These are phyloP conservation scores for Polydrusus cervinus DNA, from an alignment of 2,888 invertebrate genomes.

Conservation along the genomic window DNA sequence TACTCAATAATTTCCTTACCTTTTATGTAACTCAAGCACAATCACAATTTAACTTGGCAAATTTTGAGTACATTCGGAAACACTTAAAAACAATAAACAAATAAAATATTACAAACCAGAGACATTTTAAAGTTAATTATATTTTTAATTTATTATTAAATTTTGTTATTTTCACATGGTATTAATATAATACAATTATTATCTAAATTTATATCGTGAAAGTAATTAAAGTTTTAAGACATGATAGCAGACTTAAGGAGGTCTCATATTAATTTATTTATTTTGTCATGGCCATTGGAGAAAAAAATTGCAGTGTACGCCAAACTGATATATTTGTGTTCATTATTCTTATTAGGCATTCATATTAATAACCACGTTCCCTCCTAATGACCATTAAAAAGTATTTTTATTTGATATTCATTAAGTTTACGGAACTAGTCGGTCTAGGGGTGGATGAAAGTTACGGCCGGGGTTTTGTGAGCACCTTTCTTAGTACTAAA, in stretches of 20 bases:
- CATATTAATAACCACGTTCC: slow-evolving; percentile 11
- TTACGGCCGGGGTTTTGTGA: neutral
- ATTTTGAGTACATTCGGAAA: no score
- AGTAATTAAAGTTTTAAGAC: neutral
- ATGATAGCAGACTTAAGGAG: neutral
- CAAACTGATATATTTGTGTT: slow-evolving; percentile 1
- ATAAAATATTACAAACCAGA: no score
- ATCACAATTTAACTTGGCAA: no score
- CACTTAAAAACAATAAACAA: no score
- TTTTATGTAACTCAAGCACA: no score
- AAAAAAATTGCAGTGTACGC: slow-evolving; percentile 9
- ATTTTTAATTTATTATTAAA: neutral
- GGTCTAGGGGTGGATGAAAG: neutral
- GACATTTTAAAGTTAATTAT: neutral
- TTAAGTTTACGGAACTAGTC: slow-evolving; percentile 12
- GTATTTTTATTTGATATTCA: slow-evolving; percentile 11
- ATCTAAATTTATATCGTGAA: neutral
- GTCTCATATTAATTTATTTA: slow-evolving; percentile 22
- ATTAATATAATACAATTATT: neutral
- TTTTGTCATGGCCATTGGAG: slow-evolving; percentile 11
- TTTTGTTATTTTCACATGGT: neutral
- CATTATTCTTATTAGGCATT: slow-evolving; percentile 22
- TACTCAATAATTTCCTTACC: no score
- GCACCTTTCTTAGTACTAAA: no score
- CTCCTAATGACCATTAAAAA: slow-evolving; percentile 17